Base-by-base conservation (phyloP, 2,797 vertebrate species). In the Coranthus polyacanthus region DNA sequence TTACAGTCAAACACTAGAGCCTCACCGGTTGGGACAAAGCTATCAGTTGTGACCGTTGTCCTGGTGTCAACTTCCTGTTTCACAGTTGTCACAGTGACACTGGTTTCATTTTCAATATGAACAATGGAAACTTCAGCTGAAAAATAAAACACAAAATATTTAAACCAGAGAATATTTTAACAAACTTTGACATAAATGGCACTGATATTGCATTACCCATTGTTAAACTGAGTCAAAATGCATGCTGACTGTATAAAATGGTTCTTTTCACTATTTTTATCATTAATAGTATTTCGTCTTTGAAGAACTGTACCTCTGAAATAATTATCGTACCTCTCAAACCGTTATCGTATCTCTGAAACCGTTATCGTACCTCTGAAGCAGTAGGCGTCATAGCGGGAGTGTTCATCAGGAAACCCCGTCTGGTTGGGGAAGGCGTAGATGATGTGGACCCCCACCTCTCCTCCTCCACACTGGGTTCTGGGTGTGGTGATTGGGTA, bases 301-400 rank as follows among this genome's bases (percentile, higher is more conserved):
- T 29, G 26, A 29, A 1, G 26, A 6, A 29, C 26, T 29, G 5
- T 29, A 29, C 3, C 26, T 29, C 3, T 5, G n/a, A n/a, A n/a
- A n/a, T n/a, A n/a, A n/a, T n/a, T 29, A 6, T 29, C 26, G 6
- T 29, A 29, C 5, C 6, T 5, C 26, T 29, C 5, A 7, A 29
- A 29, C 5, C 26, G 8, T 29, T 7, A 5, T 1, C 8, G 26
- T 29, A 4, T 1, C 6, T 29, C 26, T 29, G 6, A 29, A 29
- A 29, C 26, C 6, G 26, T 5, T 5, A 29, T 29, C 26, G 8
- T 29, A 29, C 97, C 96, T 96, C 69, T 94, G 76, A 97, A 96
- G 79, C 97, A 99, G 89, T 96, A 99, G 64, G 95, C 96, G 0
- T 98, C 96, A 12, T 98, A 95, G 67, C 93, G 94, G 7, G 95